A percentile compares a stretch with the other conserved stretches of the same genome.
phyloP scores from a whole-genome alignment of 2,113 vertebrate genomes.

The Phrynocephalus versicolor region DNA sequence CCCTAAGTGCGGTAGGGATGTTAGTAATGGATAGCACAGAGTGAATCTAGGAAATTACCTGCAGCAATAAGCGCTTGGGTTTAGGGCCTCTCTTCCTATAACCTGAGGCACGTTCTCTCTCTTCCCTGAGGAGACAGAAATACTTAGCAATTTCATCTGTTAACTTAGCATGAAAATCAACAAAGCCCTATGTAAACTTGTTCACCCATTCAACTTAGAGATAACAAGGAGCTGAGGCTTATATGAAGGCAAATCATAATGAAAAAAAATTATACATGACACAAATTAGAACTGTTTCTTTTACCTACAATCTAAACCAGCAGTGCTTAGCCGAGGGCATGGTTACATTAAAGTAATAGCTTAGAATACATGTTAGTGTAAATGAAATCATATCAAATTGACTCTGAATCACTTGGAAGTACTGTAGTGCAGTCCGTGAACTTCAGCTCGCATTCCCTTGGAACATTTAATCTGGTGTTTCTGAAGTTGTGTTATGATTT shows the following conservation, averaged over 20 bases:
- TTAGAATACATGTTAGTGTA: no score
- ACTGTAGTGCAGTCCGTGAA: no score
- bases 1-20: no score
- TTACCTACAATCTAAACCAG: background rate
- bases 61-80: conserved; percentile 90
- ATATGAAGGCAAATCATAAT: conserved; percentile 36
- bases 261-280: conserved; percentile 13
- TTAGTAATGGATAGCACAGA: background rate
- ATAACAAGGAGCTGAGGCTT: conserved; percentile 26
- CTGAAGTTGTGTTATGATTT: no score
- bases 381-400: no score
- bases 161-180: conserved; percentile 29
- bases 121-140: conserved; percentile 81
- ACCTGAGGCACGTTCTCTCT: conserved; percentile 91
- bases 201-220: conserved; percentile 33
- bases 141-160: background rate
- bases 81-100: conserved; percentile 96
- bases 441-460: no score
- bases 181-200: background rate
- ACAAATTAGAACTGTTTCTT: conserved; percentile 2
- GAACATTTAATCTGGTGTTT: no score
- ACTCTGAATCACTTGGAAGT: no score
- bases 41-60: conserved; percentile 78
- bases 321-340: background rate
- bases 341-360: no score